phyloP scores from a whole-genome alignment of 1,140 invertebrate genomes.

The Pogonomyrmex barbatus region DNA sequence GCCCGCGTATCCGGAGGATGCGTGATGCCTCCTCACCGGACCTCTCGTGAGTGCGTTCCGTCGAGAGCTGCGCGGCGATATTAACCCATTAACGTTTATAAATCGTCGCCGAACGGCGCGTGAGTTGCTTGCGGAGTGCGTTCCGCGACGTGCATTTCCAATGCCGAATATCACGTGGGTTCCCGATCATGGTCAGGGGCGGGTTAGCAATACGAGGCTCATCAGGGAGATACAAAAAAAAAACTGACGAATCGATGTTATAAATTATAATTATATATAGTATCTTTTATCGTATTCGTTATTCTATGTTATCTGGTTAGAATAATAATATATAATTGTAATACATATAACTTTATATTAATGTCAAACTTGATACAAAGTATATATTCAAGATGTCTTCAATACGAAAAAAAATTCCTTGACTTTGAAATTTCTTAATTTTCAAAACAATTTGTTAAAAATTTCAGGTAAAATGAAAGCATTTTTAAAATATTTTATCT shows the following conservation, averaged over 20 bases:
- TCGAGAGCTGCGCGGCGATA: slow-evolving; percentile 70
- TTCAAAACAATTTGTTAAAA: no score
- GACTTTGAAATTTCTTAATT: no score
- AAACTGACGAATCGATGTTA: background rate
- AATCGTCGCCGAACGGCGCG: slow-evolving; percentile 76
- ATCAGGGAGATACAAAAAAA: background rate
- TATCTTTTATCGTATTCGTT: background rate
- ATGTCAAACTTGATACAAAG: background rate
- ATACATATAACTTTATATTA: background rate
- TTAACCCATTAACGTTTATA: slow-evolving; percentile 81
- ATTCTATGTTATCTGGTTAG: background rate
- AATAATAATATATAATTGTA: background rate
- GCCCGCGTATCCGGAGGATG: background rate
- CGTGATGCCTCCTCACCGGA: slow-evolving; percentile 42
- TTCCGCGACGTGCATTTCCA: slow-evolving; percentile 77
- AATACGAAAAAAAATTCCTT: no score
- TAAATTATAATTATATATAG: slow-evolving; percentile 26
- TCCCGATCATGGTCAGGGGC: slow-evolving; percentile 10
- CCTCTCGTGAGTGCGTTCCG: slow-evolving; percentile 49
- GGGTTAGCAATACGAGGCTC: background rate
- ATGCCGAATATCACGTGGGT: slow-evolving; percentile 75
- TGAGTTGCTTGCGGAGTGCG: slow-evolving; percentile 74
- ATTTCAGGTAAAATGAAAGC: no score
- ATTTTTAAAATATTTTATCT: no score
- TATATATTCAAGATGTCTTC: background rate